phyloP scores from a whole-genome alignment of 1,140 invertebrate genomes.

The Marisa cornuarietis region DNA sequence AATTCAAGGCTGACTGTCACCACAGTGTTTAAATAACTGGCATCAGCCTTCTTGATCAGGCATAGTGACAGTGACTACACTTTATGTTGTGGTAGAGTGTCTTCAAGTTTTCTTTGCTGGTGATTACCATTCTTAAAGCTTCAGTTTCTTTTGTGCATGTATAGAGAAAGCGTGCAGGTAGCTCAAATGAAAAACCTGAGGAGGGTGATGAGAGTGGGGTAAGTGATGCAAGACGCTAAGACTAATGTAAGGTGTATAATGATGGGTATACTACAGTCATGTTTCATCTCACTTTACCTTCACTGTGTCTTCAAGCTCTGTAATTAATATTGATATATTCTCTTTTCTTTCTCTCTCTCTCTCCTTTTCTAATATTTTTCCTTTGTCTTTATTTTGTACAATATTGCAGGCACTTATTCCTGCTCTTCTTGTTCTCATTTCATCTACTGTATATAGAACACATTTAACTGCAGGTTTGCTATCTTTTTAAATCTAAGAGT shows the following conservation, averaged over 20 bases:
- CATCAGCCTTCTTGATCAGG: too few species aligned
- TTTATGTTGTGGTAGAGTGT: background rate
- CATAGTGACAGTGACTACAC: too few species aligned
- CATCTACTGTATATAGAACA: too few species aligned
- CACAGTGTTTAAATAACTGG: too few species aligned
- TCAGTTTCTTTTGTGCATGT: slow-evolving; percentile 13
- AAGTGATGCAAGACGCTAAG: background rate
- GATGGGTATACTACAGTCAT: background rate
- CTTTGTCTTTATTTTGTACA: background rate
- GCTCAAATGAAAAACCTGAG: slow-evolving; percentile 15
- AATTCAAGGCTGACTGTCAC: too few species aligned
- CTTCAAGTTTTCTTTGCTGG: background rate
- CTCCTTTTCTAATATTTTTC: background rate
- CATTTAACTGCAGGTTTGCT: too few species aligned
- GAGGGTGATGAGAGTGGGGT: slow-evolving; percentile 7
- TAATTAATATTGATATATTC: too few species aligned
- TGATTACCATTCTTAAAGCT: slow-evolving; percentile 11
- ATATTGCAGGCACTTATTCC: too few species aligned
- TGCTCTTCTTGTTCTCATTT: too few species aligned
- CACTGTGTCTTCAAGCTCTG: background rate
- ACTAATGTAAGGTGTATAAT: background rate
- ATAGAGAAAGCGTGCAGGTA: slow-evolving; percentile 21
- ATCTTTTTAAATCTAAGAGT: too few species aligned
- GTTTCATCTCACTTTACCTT: background rate
- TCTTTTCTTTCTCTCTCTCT: background rate